Base-by-base conservation (phyloP, 2,888 invertebrate species). In the Apamea anceps region DNA sequence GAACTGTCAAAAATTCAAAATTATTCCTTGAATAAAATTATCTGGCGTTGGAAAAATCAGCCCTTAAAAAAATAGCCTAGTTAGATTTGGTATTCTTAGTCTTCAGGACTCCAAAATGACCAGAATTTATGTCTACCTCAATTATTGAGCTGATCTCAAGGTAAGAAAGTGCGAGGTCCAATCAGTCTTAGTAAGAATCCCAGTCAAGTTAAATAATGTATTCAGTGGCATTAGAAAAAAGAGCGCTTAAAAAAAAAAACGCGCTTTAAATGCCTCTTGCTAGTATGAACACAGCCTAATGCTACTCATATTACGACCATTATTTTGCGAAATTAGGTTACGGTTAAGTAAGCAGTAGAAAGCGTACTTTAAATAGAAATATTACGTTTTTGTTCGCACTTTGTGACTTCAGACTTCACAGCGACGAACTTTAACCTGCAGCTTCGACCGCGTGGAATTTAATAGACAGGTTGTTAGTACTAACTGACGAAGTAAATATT, bases 281-380 rank as follows among this genome's bases (percentile, higher is more conserved):
- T 37, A 13, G 25, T 84, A 28, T 66, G 28, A 37, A 57, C 54
- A 65, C 37, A 70, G 37, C 75, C 32, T 75, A 60, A 54, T 60
- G 71, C 70, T 71, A 51, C 73, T 76, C 72, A 68, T 73, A 77
- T 78, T 85, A 78, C 72, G 65, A 32, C 72, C 70, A 78, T 85
- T 75, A 75, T 68, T 84, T 80, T 70, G 45, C 32, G 48, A 70
- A 84, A 85, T 75, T 72, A 78, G 63, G 73, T 78, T 85, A 81
- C 57, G 75, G 81, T 66, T 72, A 81, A 63, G 75, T 79, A 63
- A 84, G 73, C 60, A 54, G 68, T 68, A 62, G 72, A 77, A 62
- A 76, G 57, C 63, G 73, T 28, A 71, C 51, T 71, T 81, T 70
- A 77, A 84, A 75, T 37, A 72, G 48, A 83, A 67, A 75, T 75